Base-by-base conservation (phyloP, 2,888 invertebrate genomes). In the Heliconius hortense region DNA sequence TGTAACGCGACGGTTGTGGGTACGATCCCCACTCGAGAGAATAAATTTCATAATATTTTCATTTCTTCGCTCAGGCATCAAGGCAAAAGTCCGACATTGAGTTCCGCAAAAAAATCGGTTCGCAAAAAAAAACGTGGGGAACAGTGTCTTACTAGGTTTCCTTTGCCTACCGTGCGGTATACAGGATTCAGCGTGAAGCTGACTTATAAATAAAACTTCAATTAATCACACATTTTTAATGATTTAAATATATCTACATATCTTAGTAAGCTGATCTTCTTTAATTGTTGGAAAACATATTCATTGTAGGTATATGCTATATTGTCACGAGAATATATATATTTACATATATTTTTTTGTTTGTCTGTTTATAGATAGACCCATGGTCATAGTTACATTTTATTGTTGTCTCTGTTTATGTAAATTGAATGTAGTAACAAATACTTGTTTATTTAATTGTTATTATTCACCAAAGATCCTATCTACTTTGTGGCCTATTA, bases 401-500 rank as follows among this genome's bases (percentile, higher is more conserved):
- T 63, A 28, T 62, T 28, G 5, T 63, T 31, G 13, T 60, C 26
- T 15, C 13, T 15, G 13, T 60, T 8, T 26, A 60, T 60, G 13
- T 28, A 28, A 59, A 59, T 59, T 59, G 0, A 24, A 24, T 13
- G 4, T 4, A 60, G 11, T 31, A 35, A 64, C 13, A 35, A n/a
- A 13, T 39, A 24, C 13, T 39, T 5, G 64, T 28, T 28, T 53
- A 53, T 28, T 11, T 53, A 28, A 53, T 31, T 28, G 28, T 18
- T n/a, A 18, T 26, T 53, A 48, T 18, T 26, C 21, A 15, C 60
- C 11, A 39, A 60, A 26, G 70, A 15, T 39, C 18, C 4, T 39
- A 35, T 71, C 24, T 21, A 60, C 21, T 26, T 59, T 39, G 60
- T 71, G 60, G 39, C 35, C 60, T 59, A 39, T 71, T 56, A 72